These are phyloP conservation scores for Kobus ellipsiprymnus DNA, from an alignment of 2,113 vertebrate genomes.

Conservation along the genomic window DNA sequence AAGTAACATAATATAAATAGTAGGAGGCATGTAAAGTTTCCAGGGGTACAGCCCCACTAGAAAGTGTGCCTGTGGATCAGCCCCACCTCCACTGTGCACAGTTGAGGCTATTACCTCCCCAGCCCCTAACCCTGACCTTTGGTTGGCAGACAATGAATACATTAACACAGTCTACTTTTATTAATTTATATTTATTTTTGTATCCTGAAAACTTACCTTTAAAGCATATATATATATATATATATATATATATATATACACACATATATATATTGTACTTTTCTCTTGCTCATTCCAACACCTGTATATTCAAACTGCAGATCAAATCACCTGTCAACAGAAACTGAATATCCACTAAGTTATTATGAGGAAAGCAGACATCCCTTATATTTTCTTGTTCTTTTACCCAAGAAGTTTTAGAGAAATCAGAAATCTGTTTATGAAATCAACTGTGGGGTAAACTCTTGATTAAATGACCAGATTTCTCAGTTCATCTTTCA, in stretches of 20 bases:
- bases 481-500: conserved; percentile 1
- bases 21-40: not conserved
- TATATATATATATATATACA: too few relatives aligned
- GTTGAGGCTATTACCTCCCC: too few relatives aligned
- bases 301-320: not conserved
- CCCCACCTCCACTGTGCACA: not conserved
- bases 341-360: not conserved
- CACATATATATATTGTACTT: not conserved
- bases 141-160: too few relatives aligned
- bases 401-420: not conserved
- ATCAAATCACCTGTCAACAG: not conserved
- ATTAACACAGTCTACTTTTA: not conserved
- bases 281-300: not conserved
- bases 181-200: not conserved
- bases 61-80: not conserved
- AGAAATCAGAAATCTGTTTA: not conserved
- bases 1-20: not conserved
- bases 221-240: not conserved
- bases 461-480: not conserved
- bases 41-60: fast-evolving
- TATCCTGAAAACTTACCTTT: not conserved
- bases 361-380: not conserved
- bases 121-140: fast-evolving
- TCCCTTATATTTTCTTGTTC: not conserved
- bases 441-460: not conserved